Conservation (phyloP, 2,797 vertebrate genomes). For the Rhabdomys pumilio region DNA sequence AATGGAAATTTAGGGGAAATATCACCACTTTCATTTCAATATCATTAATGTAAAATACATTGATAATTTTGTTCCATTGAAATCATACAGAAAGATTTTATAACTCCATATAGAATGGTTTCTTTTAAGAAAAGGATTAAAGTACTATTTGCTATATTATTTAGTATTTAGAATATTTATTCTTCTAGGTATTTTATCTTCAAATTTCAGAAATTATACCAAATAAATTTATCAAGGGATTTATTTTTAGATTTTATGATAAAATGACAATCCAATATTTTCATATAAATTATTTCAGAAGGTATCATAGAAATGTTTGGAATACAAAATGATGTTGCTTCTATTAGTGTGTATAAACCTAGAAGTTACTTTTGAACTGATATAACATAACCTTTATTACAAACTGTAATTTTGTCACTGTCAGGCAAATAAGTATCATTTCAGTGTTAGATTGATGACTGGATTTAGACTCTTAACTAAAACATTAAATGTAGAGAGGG, state of each 20-base stretch:
- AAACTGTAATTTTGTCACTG: background rate
- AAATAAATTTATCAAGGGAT: background rate
- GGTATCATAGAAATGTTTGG: background rate
- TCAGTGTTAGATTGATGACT: background rate
- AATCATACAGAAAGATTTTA: background rate
- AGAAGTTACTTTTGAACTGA: background rate
- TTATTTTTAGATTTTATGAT: background rate
- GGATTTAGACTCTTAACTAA: background rate
- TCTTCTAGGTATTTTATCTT: background rate
- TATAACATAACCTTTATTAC: background rate
- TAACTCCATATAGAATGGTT: background rate
- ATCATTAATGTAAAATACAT: background rate
- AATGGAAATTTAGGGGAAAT: background rate
- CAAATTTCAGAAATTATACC: conserved; percentile 43
- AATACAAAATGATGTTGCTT: background rate
- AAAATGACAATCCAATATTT: background rate
- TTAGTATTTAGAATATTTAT: background rate
- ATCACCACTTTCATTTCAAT: background rate
- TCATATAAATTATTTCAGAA: conserved; percentile 39
- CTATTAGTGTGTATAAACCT: background rate
- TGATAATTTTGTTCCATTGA: conserved; percentile 14
- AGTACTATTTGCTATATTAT: background rate
- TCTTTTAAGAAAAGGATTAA: background rate
- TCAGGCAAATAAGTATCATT: background rate
- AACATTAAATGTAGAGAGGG: background rate